Evolutionary conservation across 2,113 vertebrate genomes (phyloP).

Genomic region (Catagonus wagneri): DNA sequence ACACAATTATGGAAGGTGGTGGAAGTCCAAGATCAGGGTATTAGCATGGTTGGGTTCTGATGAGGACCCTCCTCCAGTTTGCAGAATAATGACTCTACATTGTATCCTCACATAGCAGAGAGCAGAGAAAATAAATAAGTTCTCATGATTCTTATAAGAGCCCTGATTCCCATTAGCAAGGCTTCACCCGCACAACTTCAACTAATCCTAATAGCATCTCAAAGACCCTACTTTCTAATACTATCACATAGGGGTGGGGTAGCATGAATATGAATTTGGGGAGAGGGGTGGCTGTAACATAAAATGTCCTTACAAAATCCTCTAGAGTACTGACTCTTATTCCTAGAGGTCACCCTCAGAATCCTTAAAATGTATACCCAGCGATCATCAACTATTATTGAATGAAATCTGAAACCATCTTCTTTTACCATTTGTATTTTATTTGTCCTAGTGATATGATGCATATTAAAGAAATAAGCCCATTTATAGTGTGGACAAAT

Average conservation of each 20-base stretch:
- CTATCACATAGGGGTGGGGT: not conserved
- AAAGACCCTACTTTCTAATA: not conserved
- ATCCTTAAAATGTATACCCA: not conserved
- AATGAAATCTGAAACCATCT: not conserved
- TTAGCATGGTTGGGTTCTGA: not conserved
- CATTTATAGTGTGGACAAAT: not conserved
- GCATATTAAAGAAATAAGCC: not conserved
- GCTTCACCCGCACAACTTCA: not conserved
- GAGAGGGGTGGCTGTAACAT: not conserved
- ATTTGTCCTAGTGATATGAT: not conserved
- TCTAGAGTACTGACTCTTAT: not conserved
- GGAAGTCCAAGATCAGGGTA: not conserved
- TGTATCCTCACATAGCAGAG: not conserved
- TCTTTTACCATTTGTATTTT: not conserved
- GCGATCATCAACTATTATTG: not conserved
- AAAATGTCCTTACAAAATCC: constrained; percentile 13
- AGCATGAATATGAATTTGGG: not conserved
- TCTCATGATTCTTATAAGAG: not conserved
- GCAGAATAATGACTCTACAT: not conserved
- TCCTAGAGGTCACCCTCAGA: not conserved
- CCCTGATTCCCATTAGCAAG: not conserved
- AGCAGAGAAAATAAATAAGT: not conserved
- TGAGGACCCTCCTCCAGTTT: not conserved
- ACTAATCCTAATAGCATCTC: not conserved
- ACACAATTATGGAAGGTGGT: not conserved